These are phyloP conservation scores for Triops cancriformis DNA, from an alignment of 1,140 invertebrate genomes.

Conservation along the genomic window DNA sequence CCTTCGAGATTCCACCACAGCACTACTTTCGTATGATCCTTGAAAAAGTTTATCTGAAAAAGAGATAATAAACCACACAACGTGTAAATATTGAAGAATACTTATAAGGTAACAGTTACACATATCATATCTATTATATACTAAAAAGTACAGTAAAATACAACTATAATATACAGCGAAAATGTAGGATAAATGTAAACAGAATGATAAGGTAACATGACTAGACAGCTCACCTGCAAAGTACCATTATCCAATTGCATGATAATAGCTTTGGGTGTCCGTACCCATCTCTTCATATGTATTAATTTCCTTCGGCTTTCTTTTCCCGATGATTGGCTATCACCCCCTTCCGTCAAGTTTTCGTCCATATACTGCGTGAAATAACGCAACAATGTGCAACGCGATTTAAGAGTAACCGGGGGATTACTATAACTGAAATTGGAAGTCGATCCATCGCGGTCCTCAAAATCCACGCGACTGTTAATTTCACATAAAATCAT, in stretches of 20 bases:
- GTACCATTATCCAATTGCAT: constrained; percentile 53
- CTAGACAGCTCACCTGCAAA: constrained; percentile 44
- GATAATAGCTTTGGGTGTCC: constrained; percentile 51
- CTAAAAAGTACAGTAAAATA: neutral
- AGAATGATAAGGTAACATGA: too few relatives aligned
- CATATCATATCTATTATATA: neutral
- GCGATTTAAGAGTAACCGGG: constrained; percentile 47
- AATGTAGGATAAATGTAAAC: neutral
- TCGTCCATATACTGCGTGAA: constrained; percentile 57
- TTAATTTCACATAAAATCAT: constrained; percentile 16
- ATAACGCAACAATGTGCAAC: constrained; percentile 49
- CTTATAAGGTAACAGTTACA: neutral
- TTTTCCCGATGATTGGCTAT: constrained; percentile 25
- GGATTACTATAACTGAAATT: constrained; percentile 43
- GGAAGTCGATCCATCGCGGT: constrained; percentile 44
- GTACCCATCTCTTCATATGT: constrained; percentile 49
- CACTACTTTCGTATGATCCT: constrained; percentile 54
- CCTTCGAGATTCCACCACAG: constrained; percentile 34
- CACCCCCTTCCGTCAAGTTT: constrained; percentile 48
- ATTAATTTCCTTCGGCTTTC: constrained; percentile 37
- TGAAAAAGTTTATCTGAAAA: constrained; percentile 53
- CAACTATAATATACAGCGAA: neutral
- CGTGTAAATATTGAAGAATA: neutral
- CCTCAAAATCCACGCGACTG: constrained; percentile 51
- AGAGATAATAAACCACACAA: constrained; percentile 23